A percentile compares a stretch with the other conserved stretches of the same genome.
phyloP scores from a whole-genome alignment of 1,140 invertebrate genomes.

The Drosophila ironensis region DNA sequence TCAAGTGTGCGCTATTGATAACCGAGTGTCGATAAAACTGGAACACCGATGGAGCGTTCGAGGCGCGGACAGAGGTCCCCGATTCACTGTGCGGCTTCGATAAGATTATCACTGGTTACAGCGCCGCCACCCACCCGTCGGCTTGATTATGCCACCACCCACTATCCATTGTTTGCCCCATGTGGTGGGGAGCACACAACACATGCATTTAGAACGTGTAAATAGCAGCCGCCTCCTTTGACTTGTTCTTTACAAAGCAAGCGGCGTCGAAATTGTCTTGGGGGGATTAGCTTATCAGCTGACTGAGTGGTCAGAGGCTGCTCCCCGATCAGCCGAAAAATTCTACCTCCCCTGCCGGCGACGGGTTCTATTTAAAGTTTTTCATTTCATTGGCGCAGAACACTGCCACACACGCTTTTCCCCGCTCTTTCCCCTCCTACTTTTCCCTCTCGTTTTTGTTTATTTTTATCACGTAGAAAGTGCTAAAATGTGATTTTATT shows the following conservation, averaged over 20 bases:
- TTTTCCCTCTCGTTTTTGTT: slow-evolving; percentile 38
- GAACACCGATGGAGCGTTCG: slow-evolving; percentile 21
- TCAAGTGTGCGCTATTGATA: slow-evolving; percentile 45
- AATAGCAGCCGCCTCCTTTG: not conserved
- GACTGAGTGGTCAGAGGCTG: slow-evolving; percentile 11
- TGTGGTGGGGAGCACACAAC: not conserved
- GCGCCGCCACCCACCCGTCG: not conserved
- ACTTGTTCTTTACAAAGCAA: slow-evolving; percentile 2
- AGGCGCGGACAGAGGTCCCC: slow-evolving; percentile 2
- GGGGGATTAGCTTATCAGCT: slow-evolving; percentile 39
- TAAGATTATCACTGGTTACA: slow-evolving; percentile 34
- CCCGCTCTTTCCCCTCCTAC: not conserved
- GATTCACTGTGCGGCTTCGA: not conserved
- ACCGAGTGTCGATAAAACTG: slow-evolving; percentile 43
- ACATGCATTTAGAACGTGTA: slow-evolving; percentile 11
- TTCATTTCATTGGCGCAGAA: slow-evolving; percentile 48
- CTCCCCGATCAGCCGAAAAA: no score
- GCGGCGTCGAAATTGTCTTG: slow-evolving; percentile 5
- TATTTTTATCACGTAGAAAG: slow-evolving; percentile 70
- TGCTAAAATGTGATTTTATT: slow-evolving; percentile 63
- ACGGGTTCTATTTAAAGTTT: slow-evolving; percentile 47
- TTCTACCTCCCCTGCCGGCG: not conserved
- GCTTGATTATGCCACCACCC: not conserved
- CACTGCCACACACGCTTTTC: slow-evolving; percentile 8
- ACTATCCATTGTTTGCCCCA: slow-evolving; percentile 11